Evolutionary conservation across 2,888 invertebrate species (phyloP).

Genomic region (Sycophila texana): DNA sequence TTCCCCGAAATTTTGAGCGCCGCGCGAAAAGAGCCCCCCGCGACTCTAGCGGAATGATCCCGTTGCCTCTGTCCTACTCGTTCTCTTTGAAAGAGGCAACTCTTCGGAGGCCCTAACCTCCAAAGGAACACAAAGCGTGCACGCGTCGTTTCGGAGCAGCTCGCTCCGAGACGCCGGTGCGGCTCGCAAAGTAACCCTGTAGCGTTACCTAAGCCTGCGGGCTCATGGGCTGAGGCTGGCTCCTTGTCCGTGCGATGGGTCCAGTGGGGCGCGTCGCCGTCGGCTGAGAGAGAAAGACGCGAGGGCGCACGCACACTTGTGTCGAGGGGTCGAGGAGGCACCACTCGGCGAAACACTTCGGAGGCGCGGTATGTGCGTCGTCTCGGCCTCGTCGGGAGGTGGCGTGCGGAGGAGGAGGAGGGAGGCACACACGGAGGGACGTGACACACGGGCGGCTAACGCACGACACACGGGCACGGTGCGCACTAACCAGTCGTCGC

Average conservation of each 20-base stretch:
- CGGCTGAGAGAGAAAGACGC: neutral
- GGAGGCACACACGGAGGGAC: neutral
- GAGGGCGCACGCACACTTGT: neutral
- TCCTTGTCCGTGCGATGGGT: too few species aligned
- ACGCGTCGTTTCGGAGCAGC: too few species aligned
- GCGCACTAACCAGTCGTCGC: conserved; percentile 36
- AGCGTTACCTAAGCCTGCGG: too few species aligned
- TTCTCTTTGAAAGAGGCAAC: too few species aligned
- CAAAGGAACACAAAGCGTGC: too few species aligned
- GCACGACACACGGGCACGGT: conserved; percentile 49
- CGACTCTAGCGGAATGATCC: neutral
- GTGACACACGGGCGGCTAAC: conserved; percentile 26
- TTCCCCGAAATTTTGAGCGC: neutral
- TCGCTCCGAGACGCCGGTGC: too few species aligned
- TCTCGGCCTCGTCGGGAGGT: too few species aligned
- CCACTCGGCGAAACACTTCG: too few species aligned
- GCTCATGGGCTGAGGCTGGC: too few species aligned
- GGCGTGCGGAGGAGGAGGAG: conserved; percentile 8
- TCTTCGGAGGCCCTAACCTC: neutral
- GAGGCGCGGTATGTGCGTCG: too few species aligned
- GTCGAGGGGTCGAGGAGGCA: neutral
- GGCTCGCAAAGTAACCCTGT: too few species aligned
- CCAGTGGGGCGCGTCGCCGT: neutral
- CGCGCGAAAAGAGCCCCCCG: neutral
- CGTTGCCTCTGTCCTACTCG: neutral